Conservation (phyloP, 2,888 invertebrate genomes). For the Himalopsyche tibetana region DNA sequence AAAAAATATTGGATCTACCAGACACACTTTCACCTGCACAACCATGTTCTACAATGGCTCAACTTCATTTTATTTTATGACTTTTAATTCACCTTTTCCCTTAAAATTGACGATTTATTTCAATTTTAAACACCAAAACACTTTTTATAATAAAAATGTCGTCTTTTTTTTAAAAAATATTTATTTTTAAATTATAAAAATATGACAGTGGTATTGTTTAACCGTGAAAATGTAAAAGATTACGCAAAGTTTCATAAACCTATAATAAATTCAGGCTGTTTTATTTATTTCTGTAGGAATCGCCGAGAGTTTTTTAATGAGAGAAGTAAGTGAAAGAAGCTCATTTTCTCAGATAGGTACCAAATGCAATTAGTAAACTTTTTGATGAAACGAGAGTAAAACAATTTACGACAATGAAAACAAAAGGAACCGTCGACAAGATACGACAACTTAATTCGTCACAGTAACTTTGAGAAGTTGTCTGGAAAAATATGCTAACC, state of each 20-base stretch:
- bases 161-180: too few relatives aligned
- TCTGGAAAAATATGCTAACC: neutral
- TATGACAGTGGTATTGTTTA: too few relatives aligned
- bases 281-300: neutral
- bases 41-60: too few relatives aligned
- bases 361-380: conserved; percentile 23
- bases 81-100: too few relatives aligned
- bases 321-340: conserved; percentile 19
- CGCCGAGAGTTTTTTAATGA: conserved; percentile 12
- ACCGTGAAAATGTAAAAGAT: too few relatives aligned
- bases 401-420: neutral
- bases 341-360: conserved; percentile 18
- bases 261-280: neutral
- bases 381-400: conserved; percentile 17
- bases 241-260: neutral
- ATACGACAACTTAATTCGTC: neutral
- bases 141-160: too few relatives aligned
- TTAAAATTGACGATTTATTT: too few relatives aligned
- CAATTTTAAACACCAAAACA: too few relatives aligned
- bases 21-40: too few relatives aligned
- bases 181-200: too few relatives aligned
- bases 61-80: too few relatives aligned
- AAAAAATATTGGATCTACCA: too few relatives aligned
- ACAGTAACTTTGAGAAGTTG: neutral
- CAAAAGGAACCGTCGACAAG: neutral